Evolutionary conservation across 2,797 vertebrate species (phyloP), one percentile per base, ranked within the genome.

Genomic region (Myoxocephalus aenaeus): DNA sequence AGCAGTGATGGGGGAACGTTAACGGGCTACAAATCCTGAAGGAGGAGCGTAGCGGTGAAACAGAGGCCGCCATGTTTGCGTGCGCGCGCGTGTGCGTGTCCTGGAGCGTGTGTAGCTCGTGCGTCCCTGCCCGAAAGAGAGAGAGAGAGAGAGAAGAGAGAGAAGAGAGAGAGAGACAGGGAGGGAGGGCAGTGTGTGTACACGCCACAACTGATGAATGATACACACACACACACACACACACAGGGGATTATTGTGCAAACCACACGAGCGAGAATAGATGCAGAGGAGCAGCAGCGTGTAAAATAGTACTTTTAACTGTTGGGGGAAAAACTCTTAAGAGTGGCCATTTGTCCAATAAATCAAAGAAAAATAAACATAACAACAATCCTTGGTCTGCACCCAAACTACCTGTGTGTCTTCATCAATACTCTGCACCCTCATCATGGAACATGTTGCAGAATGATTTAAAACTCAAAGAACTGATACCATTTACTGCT

Each of bases 11-110:
- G 69, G 88, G 88, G 32, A 85, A 72, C 68, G 80, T 83, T 64
- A 94, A 53, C 53, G 88, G 81, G 86, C 83, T 89, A 70, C 91
- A 94, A 57, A 94, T 85, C 86, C 91, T 90, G 89, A 93, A 91
- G 91, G 92, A 94, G 91, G 90, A 94, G 91, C 93, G 91, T 77
- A 94, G 92, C 83, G 91, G 92, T 81, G 91, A 83, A 67, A 93
- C 76, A 87, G 90, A 92, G 86, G 92, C 92, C 89, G 94, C 94
- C 94, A 95, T 95, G 80, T 90, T 89, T 86, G 78, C 65, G 84
- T 18, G 53, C 25, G n/a, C n/a, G 53, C 53, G 51, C 6, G 18
- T 20, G 7, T 76, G 77, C 79, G 44, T 70, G 66, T 59, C 38
- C 17, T 40, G 9, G 38, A 48, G 65, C 70, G 82, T 38, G 81